Conservation (phyloP, 2,797 vertebrate species). For the Enteromius thamalakanensis region DNA sequence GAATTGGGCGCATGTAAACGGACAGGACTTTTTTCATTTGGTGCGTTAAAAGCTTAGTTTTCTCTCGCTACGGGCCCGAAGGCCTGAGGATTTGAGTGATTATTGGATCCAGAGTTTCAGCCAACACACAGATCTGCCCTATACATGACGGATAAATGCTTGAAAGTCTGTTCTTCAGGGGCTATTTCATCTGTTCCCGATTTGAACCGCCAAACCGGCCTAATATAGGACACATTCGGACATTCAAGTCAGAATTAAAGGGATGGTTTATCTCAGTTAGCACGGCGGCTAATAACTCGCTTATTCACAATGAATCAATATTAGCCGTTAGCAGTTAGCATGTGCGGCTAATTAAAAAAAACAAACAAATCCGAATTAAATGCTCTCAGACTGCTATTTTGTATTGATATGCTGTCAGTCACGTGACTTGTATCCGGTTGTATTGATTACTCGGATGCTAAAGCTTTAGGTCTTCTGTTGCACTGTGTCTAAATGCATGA, state of each 20-base stretch:
- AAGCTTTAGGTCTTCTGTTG: neutral
- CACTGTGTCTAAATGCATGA: conserved; percentile 29
- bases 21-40: conserved; percentile 24
- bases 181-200: neutral
- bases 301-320: conserved; percentile 44
- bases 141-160: conserved; percentile 30
- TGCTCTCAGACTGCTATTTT: neutral
- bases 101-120: conserved; percentile 33
- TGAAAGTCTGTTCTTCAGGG: neutral
- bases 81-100: conserved; percentile 49
- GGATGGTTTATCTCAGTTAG: conserved; percentile 55
- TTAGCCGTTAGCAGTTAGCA: conserved; percentile 48
- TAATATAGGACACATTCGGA: conserved; percentile 33
- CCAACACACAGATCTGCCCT: conserved; percentile 9
- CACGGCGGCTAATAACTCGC: conserved; percentile 58
- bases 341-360: conserved; percentile 8
- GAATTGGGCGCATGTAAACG: neutral
- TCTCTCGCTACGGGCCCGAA: neutral
- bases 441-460: conserved; percentile 20
- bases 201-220: neutral
- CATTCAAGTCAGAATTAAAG: conserved; percentile 55
- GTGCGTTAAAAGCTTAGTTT: neutral
- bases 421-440: conserved; percentile 2
- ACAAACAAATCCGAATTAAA: neutral
- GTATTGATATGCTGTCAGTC: conserved; percentile 20